Evolutionary conservation across 2,888 invertebrate species (phyloP), one percentile per base, ranked within the genome.

Genomic region (Uloborus plumipes): DNA sequence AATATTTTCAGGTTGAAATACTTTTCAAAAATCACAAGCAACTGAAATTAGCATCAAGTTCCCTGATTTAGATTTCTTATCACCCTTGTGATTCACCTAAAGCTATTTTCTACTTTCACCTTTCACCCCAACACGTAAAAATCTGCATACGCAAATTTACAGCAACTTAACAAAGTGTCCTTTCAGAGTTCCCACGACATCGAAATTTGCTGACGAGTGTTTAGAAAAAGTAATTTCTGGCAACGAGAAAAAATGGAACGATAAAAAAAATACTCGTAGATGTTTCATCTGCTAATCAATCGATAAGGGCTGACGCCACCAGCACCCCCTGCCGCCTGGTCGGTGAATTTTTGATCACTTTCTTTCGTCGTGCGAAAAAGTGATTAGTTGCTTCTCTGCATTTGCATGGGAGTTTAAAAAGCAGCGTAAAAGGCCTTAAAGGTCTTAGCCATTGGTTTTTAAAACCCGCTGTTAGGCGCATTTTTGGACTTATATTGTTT

Each of bases 381-480:
- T 81, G 80, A 81, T 81, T 81, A 81, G 80, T 81, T 50, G 74
- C 69, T 81, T 64, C 62, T 74, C 74, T 58, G 80, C 80, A 81
- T 81, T 81, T 81, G 80, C 80, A 81, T 81, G 74, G 70, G 53
- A 26, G 74, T 81, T 81, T 80, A 74, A 74, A 74, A 74, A 70
- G 80, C 64, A 64, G 74, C 62, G 69, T 74, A 74, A 81, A 80
- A 81, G 65, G 70, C 74, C 70, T 81, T 74, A 74, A 78, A 81
- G 74, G 80, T 67, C 67, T 80, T 67, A 80, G 80, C 80, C 80
- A 81, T 81, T 74, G 80, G 80, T 81, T 81, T 81, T 81, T 81
- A 74, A 81, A 81, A 81, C 74, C 70, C 73, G 80, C 69, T 74
- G 74, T 69, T 74, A 64, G 80, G 80, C 80, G 70, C 61, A 81